Base-by-base conservation (phyloP, 2,888 invertebrate genomes). In the Metalampra italica region DNA sequence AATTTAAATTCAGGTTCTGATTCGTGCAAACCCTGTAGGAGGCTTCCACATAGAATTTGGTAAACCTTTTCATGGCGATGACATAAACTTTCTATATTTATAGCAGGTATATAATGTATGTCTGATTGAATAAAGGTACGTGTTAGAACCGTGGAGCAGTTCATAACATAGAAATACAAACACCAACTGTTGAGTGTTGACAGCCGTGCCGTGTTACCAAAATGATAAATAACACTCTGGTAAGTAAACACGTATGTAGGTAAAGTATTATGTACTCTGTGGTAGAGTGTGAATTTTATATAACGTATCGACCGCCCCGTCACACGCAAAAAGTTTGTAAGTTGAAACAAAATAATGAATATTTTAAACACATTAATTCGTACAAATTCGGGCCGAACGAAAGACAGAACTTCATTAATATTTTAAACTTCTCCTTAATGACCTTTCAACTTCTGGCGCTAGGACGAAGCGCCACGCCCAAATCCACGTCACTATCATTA, bases 401-500 rank as follows among this genome's bases (percentile, higher is more conserved):
- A 37, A 43, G 42, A 29, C 36, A 1, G 32, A 13, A 39, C 37
- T 48, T 53, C 53, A 51, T 55, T 57, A 51, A 54, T 55, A 57
- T 51, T 53, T 45, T 14, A 49, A 49, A 55, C 49, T 47, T 13
- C 12, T 8, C 12, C 22, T 36, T 49, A 45, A 49, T 41, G 48
- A 44, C 46, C 52, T 50, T 47, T 53, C 46, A 52, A 46, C 48
- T 52, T 44, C 47, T 48, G 43, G 55, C 56, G 49, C 50, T 49
- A 43, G 32, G 8, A 32, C n/a, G 11, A n/a, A n/a, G n/a, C 1
- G 52, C 40, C 43, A 13, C 34, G 44, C 12, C 44, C 45, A 38
- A 52, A 55, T 52, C 52, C 55, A 54, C 50, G 53, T 55, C 55
- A 46, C 55, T 60, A 64, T 67, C 53, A 69, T 68, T 71, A 72